Conservation (phyloP, 2,797 vertebrate genomes). For the Falco naumanni region DNA sequence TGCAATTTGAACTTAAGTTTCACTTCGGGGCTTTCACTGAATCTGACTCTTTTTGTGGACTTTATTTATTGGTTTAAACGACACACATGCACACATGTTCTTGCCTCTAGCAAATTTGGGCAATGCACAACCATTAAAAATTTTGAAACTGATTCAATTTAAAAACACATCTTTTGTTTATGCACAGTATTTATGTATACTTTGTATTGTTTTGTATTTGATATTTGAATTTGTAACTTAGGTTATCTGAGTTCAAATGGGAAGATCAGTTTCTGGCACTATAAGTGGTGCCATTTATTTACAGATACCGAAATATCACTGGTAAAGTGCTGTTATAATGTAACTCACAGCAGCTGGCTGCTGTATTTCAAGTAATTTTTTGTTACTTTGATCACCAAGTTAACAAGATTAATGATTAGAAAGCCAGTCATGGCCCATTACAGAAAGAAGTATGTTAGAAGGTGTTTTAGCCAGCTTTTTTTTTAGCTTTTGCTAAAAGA, state of each 20-base stretch:
- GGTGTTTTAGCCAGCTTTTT: background rate
- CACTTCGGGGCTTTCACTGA: background rate
- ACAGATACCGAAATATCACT: background rate
- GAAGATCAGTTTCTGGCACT: background rate
- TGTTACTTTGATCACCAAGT: background rate
- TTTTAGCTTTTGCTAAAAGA: background rate
- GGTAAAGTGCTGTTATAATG: background rate
- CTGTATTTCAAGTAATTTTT: background rate
- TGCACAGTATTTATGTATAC: background rate
- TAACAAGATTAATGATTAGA: background rate
- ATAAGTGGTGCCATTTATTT: background rate
- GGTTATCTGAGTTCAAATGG: background rate
- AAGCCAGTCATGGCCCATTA: background rate
- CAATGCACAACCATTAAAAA: background rate
- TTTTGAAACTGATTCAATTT: background rate
- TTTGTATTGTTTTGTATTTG: background rate
- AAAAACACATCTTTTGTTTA: background rate
- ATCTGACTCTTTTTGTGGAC: background rate
- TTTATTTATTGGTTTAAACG: background rate
- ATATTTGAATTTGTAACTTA: background rate
- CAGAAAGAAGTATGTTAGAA: background rate
- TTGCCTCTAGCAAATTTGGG: background rate
- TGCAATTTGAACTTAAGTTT: background rate
- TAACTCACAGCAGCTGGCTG: background rate
- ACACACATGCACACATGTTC: accelerated